Percentiles rank a stretch among this genome's conserved stretches.
Evolutionary conservation across 2,797 vertebrate genomes (phyloP).

Genomic region (Lepus oiostolus): DNA sequence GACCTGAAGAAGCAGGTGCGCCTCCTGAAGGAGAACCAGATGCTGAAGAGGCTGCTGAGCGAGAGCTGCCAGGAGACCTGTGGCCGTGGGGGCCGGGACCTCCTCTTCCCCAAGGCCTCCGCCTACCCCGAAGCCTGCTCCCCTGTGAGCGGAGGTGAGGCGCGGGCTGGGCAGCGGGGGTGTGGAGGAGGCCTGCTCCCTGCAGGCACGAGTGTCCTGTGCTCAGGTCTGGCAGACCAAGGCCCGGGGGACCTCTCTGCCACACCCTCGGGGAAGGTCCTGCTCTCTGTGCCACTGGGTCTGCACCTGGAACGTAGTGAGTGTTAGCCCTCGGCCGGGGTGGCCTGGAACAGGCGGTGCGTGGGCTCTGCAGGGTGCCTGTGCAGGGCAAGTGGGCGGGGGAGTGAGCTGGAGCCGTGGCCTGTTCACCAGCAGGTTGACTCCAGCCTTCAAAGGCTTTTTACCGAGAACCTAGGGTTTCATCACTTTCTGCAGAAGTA

Average conservation of each 20-base stretch:
- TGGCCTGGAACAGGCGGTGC: too few relatives aligned
- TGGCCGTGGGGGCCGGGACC: not conserved
- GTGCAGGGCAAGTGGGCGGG: not conserved
- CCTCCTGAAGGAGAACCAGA: slow-evolving; percentile 84
- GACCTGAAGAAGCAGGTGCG: slow-evolving; percentile 85
- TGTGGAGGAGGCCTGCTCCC: not conserved
- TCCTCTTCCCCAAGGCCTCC: slow-evolving; percentile 21
- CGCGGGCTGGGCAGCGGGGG: fast-evolving
- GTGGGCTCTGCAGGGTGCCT: too few relatives aligned
- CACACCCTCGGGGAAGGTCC: too few relatives aligned
- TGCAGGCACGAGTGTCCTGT: too few relatives aligned
- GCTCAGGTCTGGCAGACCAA: too few relatives aligned
- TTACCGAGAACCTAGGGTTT: not conserved
- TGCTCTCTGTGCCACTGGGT: too few relatives aligned
- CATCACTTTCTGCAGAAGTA: not conserved
- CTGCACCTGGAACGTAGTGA: too few relatives aligned
- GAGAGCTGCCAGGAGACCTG: slow-evolving; percentile 75
- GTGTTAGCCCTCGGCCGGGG: too few relatives aligned
- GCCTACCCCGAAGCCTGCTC: slow-evolving; percentile 64
- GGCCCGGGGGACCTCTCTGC: too few relatives aligned
- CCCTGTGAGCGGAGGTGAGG: slow-evolving; percentile 72
- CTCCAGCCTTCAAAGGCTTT: not conserved
- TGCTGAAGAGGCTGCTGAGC: slow-evolving; percentile 79
- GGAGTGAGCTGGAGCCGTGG: fast-evolving
- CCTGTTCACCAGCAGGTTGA: fast-evolving